These are phyloP conservation scores for Gallinago jamesoni DNA, from an alignment of 2,113 vertebrate genomes.

Conservation along the genomic window DNA sequence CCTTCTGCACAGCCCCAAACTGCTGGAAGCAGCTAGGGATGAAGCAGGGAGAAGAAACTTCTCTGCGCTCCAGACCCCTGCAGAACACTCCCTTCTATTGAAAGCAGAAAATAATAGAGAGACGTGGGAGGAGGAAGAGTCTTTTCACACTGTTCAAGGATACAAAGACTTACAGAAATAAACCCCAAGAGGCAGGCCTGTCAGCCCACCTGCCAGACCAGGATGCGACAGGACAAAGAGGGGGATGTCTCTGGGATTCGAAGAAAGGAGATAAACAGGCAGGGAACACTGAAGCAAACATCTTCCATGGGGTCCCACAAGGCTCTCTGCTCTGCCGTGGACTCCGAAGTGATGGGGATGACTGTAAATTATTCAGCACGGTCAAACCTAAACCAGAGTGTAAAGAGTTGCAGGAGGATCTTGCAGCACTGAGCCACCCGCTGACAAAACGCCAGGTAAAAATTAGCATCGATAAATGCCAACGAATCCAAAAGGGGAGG, in stretches of 20 bases:
- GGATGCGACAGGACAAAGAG: background rate
- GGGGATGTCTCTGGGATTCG: background rate
- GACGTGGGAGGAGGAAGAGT: constrained; percentile 35
- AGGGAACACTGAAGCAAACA: background rate
- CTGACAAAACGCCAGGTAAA: background rate
- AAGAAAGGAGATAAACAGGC: background rate
- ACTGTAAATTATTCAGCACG: background rate
- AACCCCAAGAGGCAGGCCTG: background rate
- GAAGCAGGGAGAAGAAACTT: background rate
- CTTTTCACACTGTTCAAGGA: background rate
- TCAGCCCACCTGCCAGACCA: background rate
- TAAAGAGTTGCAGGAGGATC: background rate
- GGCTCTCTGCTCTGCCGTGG: fast-evolving
- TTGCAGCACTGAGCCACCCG: background rate
- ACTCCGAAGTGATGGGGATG: background rate
- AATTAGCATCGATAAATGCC: constrained; percentile 44
- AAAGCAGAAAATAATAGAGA: constrained; percentile 25
- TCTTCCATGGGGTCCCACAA: background rate
- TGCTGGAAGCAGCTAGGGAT: background rate
- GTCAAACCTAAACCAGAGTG: background rate
- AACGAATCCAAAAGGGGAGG: background rate
- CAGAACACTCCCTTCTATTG: background rate
- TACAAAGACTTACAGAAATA: constrained; percentile 9
- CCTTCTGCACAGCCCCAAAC: background rate
- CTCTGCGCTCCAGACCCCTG: background rate